Conservation (phyloP, 2,888 invertebrate genomes). For the Lasioglossum morio region DNA sequence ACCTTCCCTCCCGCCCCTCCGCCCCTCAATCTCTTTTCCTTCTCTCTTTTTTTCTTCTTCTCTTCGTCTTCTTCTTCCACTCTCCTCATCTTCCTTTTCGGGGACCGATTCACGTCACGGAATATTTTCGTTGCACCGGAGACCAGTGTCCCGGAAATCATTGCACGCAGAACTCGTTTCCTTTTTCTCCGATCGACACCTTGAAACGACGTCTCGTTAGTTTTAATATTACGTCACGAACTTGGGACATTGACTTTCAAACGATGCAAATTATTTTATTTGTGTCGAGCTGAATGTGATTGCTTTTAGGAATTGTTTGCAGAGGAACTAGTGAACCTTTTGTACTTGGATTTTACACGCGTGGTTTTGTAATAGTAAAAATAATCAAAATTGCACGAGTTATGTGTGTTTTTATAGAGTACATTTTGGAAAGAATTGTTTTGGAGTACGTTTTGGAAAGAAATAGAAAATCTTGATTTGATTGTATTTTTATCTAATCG, state of each 20-base stretch:
- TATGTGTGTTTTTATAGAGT: no score
- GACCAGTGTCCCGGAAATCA: conserved; percentile 16
- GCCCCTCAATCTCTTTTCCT: neutral
- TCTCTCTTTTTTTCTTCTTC: neutral
- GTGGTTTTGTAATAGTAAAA: no score
- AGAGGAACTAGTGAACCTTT: neutral
- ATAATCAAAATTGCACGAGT: no score
- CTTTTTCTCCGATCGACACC: neutral
- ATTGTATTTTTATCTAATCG: neutral
- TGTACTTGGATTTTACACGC: no score
- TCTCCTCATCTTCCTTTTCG: neutral
- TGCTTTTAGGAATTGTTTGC: neutral
- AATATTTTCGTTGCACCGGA: conserved; percentile 24
- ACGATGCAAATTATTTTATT: neutral
- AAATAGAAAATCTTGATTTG: no score
- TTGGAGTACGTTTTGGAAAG: no score
- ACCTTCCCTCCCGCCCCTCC: neutral
- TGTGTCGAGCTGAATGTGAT: no score
- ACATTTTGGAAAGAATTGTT: no score
- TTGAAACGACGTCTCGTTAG: neutral
- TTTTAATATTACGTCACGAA: neutral
- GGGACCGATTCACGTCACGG: conserved; percentile 32
- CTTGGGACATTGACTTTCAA: no score
- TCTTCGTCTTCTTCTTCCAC: conserved; percentile 13
- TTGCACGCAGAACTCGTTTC: neutral